Evolutionary conservation across 2,113 vertebrate species (phyloP).

Genomic region (Clarias magur): DNA sequence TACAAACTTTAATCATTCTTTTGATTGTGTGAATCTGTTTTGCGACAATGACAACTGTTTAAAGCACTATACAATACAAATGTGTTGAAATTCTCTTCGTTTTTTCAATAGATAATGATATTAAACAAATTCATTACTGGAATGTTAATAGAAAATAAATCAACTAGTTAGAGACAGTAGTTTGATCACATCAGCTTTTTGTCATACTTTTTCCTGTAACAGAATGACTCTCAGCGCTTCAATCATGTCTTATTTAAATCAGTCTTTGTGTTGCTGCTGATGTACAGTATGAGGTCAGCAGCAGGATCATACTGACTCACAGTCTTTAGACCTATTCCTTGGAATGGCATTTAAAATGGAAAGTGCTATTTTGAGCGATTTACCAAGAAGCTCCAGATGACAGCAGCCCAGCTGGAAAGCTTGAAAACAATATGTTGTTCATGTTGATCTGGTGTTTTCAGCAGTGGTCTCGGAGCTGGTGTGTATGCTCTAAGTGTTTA

Average conservation of each 20-base stretch:
- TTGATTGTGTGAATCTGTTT: too few relatives aligned
- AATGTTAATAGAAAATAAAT: not conserved
- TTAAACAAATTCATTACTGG: not conserved
- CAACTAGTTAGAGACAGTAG: not conserved
- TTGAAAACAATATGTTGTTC: not conserved
- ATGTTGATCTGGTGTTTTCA: slow-evolving; percentile 3
- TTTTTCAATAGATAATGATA: too few relatives aligned
- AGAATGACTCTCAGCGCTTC: not conserved
- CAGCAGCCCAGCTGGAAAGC: slow-evolving; percentile 29
- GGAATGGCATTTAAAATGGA: not conserved
- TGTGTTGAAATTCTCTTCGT: too few relatives aligned
- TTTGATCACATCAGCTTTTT: not conserved
- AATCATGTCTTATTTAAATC: not conserved
- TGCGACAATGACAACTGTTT: too few relatives aligned
- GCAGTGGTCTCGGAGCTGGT: not conserved
- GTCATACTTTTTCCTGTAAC: not conserved
- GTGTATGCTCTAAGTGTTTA: not conserved
- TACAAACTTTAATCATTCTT: too few relatives aligned
- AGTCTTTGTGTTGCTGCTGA: not conserved
- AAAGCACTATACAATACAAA: too few relatives aligned
- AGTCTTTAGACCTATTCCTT: not conserved
- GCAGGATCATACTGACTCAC: slow-evolving; percentile 3
- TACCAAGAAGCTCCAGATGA: slow-evolving; percentile 23
- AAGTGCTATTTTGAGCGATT: slow-evolving; percentile 23
- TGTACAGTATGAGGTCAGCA: slow-evolving; percentile 22